Evolutionary conservation across 2,113 vertebrate species (phyloP).

Genomic region (Halichoeres trimaculatus): DNA sequence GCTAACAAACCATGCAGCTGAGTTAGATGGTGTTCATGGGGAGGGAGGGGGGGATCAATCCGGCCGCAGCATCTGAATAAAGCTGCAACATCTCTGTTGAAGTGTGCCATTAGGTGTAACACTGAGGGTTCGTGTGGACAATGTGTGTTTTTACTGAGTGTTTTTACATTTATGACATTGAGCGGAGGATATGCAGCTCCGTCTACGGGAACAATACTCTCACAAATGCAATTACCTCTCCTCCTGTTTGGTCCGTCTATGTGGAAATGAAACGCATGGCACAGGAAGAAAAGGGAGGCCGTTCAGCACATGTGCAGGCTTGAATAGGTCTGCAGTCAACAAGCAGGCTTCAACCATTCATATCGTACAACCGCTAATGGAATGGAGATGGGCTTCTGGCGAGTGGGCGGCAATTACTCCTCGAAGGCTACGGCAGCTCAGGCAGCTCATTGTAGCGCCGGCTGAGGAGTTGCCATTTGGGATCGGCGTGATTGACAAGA

Average conservation of each 20-base stretch:
- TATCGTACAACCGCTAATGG: conserved; percentile 61
- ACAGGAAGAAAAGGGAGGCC: conserved; percentile 12
- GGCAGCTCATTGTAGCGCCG: conserved; percentile 60
- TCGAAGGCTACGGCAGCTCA: conserved; percentile 34
- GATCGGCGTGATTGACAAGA: conserved; percentile 78
- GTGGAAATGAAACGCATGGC: conserved; percentile 56
- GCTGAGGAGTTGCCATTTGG: conserved; percentile 62
- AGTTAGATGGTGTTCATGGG: conserved; percentile 44
- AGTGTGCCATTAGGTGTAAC: conserved; percentile 37
- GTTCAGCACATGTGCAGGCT: conserved; percentile 49
- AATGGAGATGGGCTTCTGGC: conserved; percentile 55
- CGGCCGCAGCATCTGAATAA: conserved; percentile 52
- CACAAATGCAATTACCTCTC: conserved; percentile 58
- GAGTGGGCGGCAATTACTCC: conserved; percentile 58
- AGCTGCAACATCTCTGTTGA: conserved; percentile 49
- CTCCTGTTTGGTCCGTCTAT: conserved; percentile 40
- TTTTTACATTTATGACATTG: conserved; percentile 48
- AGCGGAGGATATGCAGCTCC: conserved; percentile 18
- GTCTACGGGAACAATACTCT: conserved; percentile 42
- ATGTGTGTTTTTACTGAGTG: conserved; percentile 22
- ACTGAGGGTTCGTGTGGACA: conserved; percentile 3
- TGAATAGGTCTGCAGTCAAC: conserved; percentile 57
- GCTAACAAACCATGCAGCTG: conserved; percentile 58
- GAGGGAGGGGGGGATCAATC: conserved; percentile 33
- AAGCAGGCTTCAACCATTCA: conserved; percentile 51